Base-by-base conservation (phyloP, 1,140 invertebrate species). In the Hylaeus volcanicus region DNA sequence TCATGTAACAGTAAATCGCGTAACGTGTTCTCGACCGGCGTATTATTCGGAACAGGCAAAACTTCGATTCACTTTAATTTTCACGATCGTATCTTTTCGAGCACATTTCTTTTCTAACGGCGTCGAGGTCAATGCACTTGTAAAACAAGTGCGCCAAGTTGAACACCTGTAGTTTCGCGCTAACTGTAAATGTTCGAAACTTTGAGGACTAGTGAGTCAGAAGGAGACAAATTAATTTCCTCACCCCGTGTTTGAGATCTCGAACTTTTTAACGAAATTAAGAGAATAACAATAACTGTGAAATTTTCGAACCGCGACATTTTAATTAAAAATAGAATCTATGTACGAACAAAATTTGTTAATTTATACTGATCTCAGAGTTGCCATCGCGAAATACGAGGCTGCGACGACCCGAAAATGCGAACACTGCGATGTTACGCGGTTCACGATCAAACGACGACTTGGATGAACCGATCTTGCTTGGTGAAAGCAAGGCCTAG, bases 401-500 rank as follows among this genome's bases (percentile, higher is more conserved):
- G 3, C 61, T 15, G 79, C 55, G 65, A 79, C 56, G 77, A 83
- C 64, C 39, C 73, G 78, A 60, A 58, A 75, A 80, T 26, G 48
- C 80, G 71, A 65, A 81, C 55, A 61, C 61, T 26, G 43, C 74
- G 75, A 74, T 71, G 79, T 74, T 66, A 60, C 70, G 65, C 72
- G 78, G 58, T 63, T 76, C 78, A 69, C 77, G 81, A 60, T 60
- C 37, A 64, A 74, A 58, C 71, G 75, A 14, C 43, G 63, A 72
- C 75, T 85, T 85, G 51, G 41, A 48, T 68, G 74, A 51, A 75
- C 45, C 39, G 64, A 71, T 56, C 43, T 45, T 60, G 81, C 64
- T 70, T 26, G 79, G 88, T 89, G 85, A 89, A 89, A 89, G 88
- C 85, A 88, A 88, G 85, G 74, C 70, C 71, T 86, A 82, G 74